Conservation (phyloP, 2,797 vertebrate genomes). For the Denticeps clupeoides region DNA sequence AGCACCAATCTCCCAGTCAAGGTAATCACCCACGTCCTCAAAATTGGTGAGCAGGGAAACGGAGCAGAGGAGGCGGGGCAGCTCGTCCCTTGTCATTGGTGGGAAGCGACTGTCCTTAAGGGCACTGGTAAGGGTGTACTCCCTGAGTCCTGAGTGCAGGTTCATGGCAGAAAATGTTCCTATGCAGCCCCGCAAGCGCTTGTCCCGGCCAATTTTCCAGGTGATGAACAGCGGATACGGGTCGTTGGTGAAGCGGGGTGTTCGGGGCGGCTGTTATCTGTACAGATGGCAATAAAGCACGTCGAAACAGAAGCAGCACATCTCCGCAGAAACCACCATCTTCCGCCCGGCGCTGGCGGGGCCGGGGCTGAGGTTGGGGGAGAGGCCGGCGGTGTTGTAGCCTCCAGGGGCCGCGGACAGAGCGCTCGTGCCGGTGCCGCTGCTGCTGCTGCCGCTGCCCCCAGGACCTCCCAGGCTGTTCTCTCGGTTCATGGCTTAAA, state of each 20-base stretch:
- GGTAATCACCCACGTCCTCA: constrained; percentile 98
- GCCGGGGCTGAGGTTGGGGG: constrained; percentile 70
- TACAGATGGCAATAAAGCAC: constrained; percentile 98
- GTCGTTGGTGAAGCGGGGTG: constrained; percentile 97
- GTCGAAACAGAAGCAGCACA: constrained; percentile 99
- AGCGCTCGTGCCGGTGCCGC: constrained; percentile 60
- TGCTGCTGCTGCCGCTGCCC: constrained; percentile 52
- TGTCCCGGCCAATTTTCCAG: constrained; percentile 99
- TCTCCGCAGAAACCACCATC: constrained; percentile 95
- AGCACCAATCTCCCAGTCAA: constrained; percentile 99
- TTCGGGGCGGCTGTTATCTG: constrained; percentile 95
- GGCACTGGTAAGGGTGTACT: constrained; percentile 99
- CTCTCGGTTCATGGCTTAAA: constrained; percentile 63
- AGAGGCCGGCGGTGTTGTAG: constrained; percentile 69
- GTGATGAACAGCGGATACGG: constrained; percentile 99
- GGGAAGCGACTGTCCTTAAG: constrained; percentile 99
- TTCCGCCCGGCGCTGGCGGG: constrained; percentile 81
- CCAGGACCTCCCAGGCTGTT: constrained; percentile 75
- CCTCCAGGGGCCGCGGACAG: constrained; percentile 63
- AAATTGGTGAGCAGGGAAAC: constrained; percentile 99
- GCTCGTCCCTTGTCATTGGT: constrained; percentile 99
- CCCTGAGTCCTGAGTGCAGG: constrained; percentile 99
- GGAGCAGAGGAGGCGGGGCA: constrained; percentile 99
- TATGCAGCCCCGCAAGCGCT: constrained; percentile 99
- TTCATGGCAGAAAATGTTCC: constrained; percentile 99